Conservation (phyloP, 1,140 invertebrate species). For the Holotrichia oblita region DNA sequence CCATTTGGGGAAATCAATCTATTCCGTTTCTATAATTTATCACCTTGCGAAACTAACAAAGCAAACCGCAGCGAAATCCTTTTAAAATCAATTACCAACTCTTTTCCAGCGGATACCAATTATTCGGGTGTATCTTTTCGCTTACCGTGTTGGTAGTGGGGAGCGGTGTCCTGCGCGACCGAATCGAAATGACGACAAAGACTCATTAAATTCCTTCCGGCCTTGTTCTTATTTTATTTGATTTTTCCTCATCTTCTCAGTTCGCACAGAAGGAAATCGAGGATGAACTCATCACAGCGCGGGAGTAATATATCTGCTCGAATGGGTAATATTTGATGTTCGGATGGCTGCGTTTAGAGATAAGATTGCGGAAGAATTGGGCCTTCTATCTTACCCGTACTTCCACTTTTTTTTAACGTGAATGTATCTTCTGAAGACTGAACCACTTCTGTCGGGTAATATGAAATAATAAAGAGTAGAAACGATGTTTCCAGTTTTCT, state of each 20-base stretch:
- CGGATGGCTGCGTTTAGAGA: constrained; percentile 32
- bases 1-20: background rate
- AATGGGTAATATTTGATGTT: constrained; percentile 34
- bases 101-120: constrained; percentile 26
- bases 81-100: constrained; percentile 36
- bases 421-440: background rate
- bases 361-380: constrained; percentile 27
- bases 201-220: constrained; percentile 31
- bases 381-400: background rate
- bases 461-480: too few relatives aligned
- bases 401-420: background rate
- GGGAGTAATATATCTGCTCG: constrained; percentile 30
- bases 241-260: background rate
- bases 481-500: too few relatives aligned
- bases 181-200: constrained; percentile 24
- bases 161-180: background rate
- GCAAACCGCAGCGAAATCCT: background rate
- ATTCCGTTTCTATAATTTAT: constrained; percentile 1
- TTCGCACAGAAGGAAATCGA: constrained; percentile 16
- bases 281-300: constrained; percentile 28
- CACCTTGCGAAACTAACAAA: constrained; percentile 6
- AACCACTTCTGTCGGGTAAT: background rate
- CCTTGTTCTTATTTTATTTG: constrained; percentile 30
- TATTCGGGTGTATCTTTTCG: constrained; percentile 21
- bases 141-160: background rate